Conservation (phyloP, 2,113 vertebrate genomes). For the Montifringilla adamsi region DNA sequence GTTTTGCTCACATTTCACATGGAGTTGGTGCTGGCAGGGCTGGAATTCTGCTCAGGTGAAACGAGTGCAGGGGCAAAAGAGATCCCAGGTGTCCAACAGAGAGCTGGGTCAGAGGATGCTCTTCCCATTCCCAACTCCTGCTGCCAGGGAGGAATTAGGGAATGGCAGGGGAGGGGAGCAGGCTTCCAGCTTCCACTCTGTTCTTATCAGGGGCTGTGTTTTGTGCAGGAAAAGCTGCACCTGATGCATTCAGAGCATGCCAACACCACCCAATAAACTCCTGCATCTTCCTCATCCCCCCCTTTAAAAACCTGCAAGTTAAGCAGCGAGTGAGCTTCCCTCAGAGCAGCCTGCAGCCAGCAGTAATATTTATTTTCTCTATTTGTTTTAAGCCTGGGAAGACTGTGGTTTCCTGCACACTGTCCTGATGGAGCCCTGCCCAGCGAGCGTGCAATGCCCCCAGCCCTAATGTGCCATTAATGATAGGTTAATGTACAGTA, state of each 20-base stretch:
- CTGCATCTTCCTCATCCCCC: background rate
- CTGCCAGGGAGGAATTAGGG: background rate
- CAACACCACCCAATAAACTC: background rate
- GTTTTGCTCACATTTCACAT: rapidly evolving
- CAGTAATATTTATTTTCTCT: slow-evolving; percentile 73
- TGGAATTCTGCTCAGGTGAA: background rate
- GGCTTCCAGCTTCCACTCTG: background rate
- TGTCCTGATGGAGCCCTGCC: slow-evolving; percentile 80
- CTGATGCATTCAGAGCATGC: background rate
- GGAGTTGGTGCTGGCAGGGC: background rate
- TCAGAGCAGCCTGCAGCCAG: slow-evolving; percentile 68
- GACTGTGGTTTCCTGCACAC: slow-evolving; percentile 62
- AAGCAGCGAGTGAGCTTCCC: slow-evolving; percentile 44
- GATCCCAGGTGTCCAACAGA: background rate
- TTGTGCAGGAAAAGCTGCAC: background rate
- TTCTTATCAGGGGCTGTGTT: background rate
- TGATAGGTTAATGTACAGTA: slow-evolving; percentile 82
- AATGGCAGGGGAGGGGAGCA: background rate
- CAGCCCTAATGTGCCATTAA: slow-evolving; percentile 83
- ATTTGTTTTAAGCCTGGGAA: slow-evolving; percentile 73
- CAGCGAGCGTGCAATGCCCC: slow-evolving; percentile 80
- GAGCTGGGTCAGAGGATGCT: background rate
- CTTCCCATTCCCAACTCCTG: rapidly evolving
- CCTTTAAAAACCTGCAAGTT: background rate
- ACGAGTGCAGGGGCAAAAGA: background rate